Base-by-base conservation (phyloP, 2,797 vertebrate genomes). In the Eidolon dupreanum region DNA sequence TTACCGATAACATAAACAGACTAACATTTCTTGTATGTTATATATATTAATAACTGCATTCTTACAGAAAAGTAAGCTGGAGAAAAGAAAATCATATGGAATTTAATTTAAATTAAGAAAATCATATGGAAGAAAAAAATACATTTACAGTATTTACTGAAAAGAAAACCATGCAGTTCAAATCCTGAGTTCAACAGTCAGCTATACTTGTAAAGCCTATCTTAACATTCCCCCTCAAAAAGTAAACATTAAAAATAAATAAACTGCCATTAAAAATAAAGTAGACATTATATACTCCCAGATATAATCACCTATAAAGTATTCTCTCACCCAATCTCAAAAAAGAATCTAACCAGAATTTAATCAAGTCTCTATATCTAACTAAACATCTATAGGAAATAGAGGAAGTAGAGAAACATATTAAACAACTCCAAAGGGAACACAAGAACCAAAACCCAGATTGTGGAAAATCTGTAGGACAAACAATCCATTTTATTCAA, bases 401-500 rank as follows among this genome's bases (percentile, higher is more conserved):
- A 79, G 1, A 74, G n/a, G 5, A 55, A 22, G 26, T 20, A 85
- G 51, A 88, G 59, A 17, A 81, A 63, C 20, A 51, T 71, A 53
- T 63, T 20, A 66, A 88, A 53, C 13, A 71, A 31, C 36, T 49
- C 24, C 49, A 36, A n/a, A 7, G 24, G 36, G n/a, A 81, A 79
- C 8, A 3, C 6, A 57, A 68, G 51, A 36, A 84, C n/a, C 49
- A 90, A 88, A 91, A 61, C n/a, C 15, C 38, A 91, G 59, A 78
- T 8, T 77, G 24, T 57, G 22, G 36, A 85, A 91, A 92, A 92
- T 24, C 46, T 89, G 26, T 0, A 91, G 51, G 81, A 81, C 31
- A 79, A 85, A 71, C 12, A 92, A 92, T 41, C 49, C 57, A 73
- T 15, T 92, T 83, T 86, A 63, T n/a, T 87, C 19, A 68, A 77